Conservation (phyloP, 1,140 invertebrate genomes). For the Pogonognathellus flavescens region DNA sequence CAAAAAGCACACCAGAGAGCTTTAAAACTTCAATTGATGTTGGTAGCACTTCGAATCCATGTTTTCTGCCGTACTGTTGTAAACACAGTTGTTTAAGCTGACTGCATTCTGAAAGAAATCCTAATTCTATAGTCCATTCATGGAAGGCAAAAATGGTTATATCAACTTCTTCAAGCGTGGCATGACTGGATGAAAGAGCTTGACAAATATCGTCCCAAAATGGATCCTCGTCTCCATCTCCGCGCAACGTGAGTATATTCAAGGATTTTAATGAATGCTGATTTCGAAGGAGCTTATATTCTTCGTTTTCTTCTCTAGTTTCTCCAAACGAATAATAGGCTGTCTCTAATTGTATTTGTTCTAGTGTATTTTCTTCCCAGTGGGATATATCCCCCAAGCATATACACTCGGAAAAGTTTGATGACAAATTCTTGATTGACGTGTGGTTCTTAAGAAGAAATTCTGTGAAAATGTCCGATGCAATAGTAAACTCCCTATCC, state of each 20-base stretch:
- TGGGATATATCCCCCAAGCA: conserved; percentile 12
- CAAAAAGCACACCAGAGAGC: background rate
- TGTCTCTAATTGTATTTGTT: background rate
- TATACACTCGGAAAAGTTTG: background rate
- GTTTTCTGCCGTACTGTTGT: conserved; percentile 17
- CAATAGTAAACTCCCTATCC: background rate
- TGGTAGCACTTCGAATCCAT: background rate
- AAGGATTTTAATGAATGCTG: background rate
- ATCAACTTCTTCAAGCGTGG: background rate
- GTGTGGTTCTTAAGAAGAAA: background rate
- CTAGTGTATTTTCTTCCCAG: background rate
- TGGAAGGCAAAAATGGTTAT: background rate
- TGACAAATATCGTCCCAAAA: background rate
- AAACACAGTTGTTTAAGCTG: background rate
- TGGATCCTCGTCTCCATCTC: background rate
- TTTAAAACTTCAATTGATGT: background rate
- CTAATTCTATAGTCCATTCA: background rate
- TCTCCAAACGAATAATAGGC: background rate
- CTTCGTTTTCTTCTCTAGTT: background rate
- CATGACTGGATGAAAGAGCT: background rate
- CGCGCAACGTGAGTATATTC: background rate
- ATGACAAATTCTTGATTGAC: background rate
- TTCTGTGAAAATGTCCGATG: conserved; percentile 6
- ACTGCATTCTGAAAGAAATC: background rate
- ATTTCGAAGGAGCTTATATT: background rate